A percentile compares a stretch with the other conserved stretches of the same genome.
These are phyloP conservation scores for Clavelina lepadiformis DNA, from an alignment of 23 tunicate genomes.

Conservation along the genomic window DNA sequence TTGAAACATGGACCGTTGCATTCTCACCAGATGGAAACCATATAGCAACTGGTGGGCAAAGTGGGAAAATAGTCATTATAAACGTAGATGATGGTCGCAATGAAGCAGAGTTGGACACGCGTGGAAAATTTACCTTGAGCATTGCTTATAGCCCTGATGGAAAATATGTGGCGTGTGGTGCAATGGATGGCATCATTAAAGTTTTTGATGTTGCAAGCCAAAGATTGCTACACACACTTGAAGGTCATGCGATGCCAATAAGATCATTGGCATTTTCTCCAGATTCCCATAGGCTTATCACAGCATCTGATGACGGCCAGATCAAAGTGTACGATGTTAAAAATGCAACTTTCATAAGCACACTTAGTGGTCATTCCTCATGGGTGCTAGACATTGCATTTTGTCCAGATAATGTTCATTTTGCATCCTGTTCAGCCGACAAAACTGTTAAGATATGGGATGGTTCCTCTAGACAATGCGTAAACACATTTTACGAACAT, in stretches of 20 bases:
- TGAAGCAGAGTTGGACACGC: slow-evolving; percentile 78
- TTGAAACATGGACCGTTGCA: slow-evolving; percentile 87
- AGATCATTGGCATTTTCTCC: slow-evolving; percentile 95
- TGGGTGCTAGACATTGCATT: slow-evolving; percentile 85
- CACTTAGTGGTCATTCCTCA: slow-evolving; percentile 95
- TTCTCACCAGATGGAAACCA: slow-evolving; percentile 90
- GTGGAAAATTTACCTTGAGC: slow-evolving; percentile 90
- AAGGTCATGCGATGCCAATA: slow-evolving; percentile 99
- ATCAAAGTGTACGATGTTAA: slow-evolving; percentile 93
- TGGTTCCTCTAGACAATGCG: slow-evolving; percentile 70
- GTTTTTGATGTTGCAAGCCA: slow-evolving; percentile 82
- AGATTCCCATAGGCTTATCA: slow-evolving; percentile 83
- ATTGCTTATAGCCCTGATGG: slow-evolving; percentile 96
- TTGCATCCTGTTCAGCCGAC: slow-evolving; percentile 89
- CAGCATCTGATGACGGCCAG: slow-evolving; percentile 99
- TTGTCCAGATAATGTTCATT: slow-evolving; percentile 89
- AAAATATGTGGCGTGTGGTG: slow-evolving; percentile 90
- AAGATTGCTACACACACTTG: slow-evolving; percentile 61
- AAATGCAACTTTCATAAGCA: slow-evolving; percentile 76
- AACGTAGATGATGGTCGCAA: slow-evolving; percentile 87
- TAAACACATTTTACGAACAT: slow-evolving; percentile 95
- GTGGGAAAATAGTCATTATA: slow-evolving; percentile 72
- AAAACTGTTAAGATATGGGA: slow-evolving; percentile 97
- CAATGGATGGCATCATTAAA: slow-evolving; percentile 96
- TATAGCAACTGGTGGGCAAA: slow-evolving; percentile 94